Evolutionary conservation across 2,888 invertebrate species (phyloP).

Genomic region (Hydriomena furcata): DNA sequence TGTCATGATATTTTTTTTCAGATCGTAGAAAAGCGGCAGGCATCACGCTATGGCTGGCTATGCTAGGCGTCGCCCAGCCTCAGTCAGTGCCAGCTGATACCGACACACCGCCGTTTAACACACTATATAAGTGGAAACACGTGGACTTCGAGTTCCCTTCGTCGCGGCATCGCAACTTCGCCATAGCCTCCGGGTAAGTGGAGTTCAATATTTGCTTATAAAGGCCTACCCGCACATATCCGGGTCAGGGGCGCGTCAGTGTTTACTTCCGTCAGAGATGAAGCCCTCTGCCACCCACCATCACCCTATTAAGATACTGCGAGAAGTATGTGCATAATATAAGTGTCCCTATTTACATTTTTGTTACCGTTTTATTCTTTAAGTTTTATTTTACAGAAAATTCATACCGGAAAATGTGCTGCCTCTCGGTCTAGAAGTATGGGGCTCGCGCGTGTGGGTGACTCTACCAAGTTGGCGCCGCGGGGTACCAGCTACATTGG

Average conservation of each 20-base stretch:
- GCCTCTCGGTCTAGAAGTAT: slow-evolving; percentile 89
- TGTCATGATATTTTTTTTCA: slow-evolving; percentile 37
- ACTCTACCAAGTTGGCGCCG: slow-evolving; percentile 90
- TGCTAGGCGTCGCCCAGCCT: slow-evolving; percentile 67
- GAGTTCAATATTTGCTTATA: neutral
- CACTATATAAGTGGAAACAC: slow-evolving; percentile 89
- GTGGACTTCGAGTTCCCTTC: slow-evolving; percentile 89
- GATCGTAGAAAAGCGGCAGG: slow-evolving; percentile 56
- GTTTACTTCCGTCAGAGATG: too few species aligned
- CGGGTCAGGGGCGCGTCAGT: too few species aligned
- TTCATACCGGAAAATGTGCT: slow-evolving; percentile 89
- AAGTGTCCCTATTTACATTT: too few species aligned
- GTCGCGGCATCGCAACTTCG: slow-evolving; percentile 79
- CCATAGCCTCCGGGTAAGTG: slow-evolving; percentile 82
- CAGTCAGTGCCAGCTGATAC: slow-evolving; percentile 68
- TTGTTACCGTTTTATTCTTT: neutral
- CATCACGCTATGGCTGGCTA: slow-evolving; percentile 76
- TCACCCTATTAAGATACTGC: too few species aligned
- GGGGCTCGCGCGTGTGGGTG: slow-evolving; percentile 87
- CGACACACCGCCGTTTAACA: slow-evolving; percentile 82
- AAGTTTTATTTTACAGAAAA: slow-evolving; percentile 56
- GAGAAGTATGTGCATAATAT: too few species aligned
- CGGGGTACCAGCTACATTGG: slow-evolving; percentile 89
- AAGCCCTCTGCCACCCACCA: too few species aligned
- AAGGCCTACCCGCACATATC: too few species aligned